Percentiles rank a stretch among this genome's conserved stretches.
phyloP scores from a whole-genome alignment of 2,797 vertebrate genomes.

The Spinus pinus region DNA sequence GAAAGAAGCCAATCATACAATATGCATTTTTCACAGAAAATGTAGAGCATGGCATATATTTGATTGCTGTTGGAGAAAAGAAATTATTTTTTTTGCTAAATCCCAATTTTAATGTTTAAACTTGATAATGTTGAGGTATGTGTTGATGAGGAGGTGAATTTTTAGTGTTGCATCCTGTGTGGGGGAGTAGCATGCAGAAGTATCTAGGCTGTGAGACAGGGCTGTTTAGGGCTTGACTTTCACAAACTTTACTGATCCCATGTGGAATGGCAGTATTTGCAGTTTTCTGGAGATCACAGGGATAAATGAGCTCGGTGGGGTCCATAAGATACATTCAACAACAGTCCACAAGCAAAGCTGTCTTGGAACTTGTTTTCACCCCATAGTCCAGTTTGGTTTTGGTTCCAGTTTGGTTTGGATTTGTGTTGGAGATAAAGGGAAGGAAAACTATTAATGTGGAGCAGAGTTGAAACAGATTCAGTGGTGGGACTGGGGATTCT shows the following conservation, averaged over 20 bases:
- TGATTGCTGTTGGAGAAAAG: background rate
- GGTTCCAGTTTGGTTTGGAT: background rate
- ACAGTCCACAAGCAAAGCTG: background rate
- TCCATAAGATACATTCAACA: accelerated
- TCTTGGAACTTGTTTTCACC: background rate
- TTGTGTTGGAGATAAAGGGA: background rate
- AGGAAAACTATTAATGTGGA: background rate
- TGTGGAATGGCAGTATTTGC: accelerated
- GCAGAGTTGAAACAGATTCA: background rate
- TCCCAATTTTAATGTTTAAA: background rate
- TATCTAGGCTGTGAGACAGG: background rate
- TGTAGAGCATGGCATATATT: background rate
- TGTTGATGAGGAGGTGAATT: background rate
- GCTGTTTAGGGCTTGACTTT: background rate
- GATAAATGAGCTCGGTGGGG: background rate
- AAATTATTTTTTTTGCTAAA: background rate
- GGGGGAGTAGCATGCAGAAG: background rate
- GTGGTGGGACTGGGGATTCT: background rate
- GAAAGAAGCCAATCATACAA: background rate
- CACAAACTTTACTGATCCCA: background rate
- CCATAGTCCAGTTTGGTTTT: background rate
- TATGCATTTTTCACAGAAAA: background rate
- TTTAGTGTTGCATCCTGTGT: background rate
- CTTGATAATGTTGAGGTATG: background rate
- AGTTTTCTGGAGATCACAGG: background rate